Evolutionary conservation across 2,797 vertebrate genomes (phyloP).

Genomic region (Pseudopleuronectes americanus): DNA sequence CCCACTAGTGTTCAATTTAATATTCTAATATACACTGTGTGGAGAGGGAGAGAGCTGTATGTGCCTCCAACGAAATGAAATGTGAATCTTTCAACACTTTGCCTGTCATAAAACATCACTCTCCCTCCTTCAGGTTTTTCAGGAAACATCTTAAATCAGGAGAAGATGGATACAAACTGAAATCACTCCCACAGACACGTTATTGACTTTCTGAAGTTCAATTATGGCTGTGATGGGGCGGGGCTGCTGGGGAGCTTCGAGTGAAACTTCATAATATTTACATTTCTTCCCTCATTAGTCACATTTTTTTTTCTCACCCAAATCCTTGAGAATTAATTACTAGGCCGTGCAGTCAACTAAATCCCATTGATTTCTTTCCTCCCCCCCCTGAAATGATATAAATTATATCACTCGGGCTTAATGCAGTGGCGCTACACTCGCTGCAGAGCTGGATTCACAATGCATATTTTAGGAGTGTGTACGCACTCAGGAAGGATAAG

Average conservation of each 20-base stretch:
- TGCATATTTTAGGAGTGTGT: slow-evolving; percentile 64
- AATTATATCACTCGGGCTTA: slow-evolving; percentile 71
- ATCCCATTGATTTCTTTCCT: slow-evolving; percentile 67
- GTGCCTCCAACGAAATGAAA: neutral
- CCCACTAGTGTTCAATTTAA: slow-evolving; percentile 11
- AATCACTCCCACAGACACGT: slow-evolving; percentile 40
- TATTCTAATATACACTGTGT: neutral
- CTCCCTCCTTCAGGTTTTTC: slow-evolving; percentile 2
- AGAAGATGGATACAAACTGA: slow-evolving; percentile 11
- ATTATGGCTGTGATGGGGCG: slow-evolving; percentile 42
- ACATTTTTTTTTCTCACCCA: slow-evolving; percentile 56
- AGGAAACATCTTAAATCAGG: slow-evolving; percentile 20
- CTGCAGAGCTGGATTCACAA: slow-evolving; percentile 53
- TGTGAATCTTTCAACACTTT: neutral
- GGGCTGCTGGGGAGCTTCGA: neutral
- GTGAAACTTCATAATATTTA: slow-evolving; percentile 67
- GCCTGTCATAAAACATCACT: neutral
- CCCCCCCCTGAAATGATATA: slow-evolving; percentile 61
- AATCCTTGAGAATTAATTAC: slow-evolving; percentile 79
- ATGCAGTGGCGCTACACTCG: slow-evolving; percentile 51
- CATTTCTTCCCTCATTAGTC: slow-evolving; percentile 72
- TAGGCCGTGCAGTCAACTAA: slow-evolving; percentile 49
- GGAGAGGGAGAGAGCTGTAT: slow-evolving; percentile 6
- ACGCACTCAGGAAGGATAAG: neutral
- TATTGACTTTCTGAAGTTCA: slow-evolving; percentile 59